Evolutionary conservation across 2,797 vertebrate genomes (phyloP), one percentile per base, ranked within the genome.

Genomic region (Scarus forsteni): DNA sequence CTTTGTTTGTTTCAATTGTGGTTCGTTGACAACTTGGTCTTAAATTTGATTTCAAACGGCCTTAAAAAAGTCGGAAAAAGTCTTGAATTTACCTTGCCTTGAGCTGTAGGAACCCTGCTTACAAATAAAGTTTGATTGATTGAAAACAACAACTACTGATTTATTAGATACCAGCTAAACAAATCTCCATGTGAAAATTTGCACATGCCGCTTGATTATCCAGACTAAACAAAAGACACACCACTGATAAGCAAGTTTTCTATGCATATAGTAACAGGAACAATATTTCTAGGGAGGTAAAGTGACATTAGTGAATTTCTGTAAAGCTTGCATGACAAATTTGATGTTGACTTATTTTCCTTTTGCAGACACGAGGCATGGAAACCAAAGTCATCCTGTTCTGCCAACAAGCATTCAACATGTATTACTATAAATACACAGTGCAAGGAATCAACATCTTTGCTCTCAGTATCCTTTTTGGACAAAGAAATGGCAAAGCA

Each of bases 351-450:
- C 7, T 53, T 27, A 34, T 27, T 60, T 58, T 2, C 83, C 13
- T 66, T 14, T 65, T 10, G 59, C 84, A 95, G 96, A 78, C 76
- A 0, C 54, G 51, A 36, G 0, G 80, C 76, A 77, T 87, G 73
- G 74, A 94, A 81, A 8, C 71, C 62, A 89, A 87, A 93, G 80
- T 94, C 62, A 58, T 95, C 38, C 85, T 96, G 5, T 96, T 93
- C 86, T 96, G 95, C 72, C 92, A 95, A 71, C 89, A 66, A 0
- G 96, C 96, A 0, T 81, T 94, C 53, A 97, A 97, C 50, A 75
- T 94, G 59, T 93, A 96, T 86, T 96, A 96, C 79, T 96, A 96
- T 91, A 97, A 96, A 70, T 96, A 95, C 34, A 78, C 93, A 0
- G 87, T 95, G 54, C 93, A 95, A 0, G 95, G 96, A 57, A 93